Percentiles rank a stretch among this genome's conserved stretches.
These are phyloP conservation scores for Sander vitreus DNA, from an alignment of 2,113 vertebrate genomes.

Conservation along the genomic window DNA sequence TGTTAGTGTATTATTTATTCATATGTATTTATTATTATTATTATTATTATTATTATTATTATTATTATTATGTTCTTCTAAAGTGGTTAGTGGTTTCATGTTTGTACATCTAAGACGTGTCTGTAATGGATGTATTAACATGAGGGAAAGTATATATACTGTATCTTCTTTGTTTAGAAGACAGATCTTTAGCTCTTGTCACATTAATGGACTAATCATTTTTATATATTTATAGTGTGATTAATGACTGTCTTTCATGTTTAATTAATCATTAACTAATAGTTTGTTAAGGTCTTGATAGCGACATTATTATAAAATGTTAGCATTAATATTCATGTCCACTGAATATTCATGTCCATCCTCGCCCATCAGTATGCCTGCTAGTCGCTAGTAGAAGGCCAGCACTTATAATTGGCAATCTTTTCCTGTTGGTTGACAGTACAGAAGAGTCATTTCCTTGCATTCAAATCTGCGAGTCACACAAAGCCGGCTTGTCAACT, in stretches of 20 bases:
- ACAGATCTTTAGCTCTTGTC: slow-evolving; percentile 23
- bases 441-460: slow-evolving; percentile 84
- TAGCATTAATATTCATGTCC: slow-evolving; percentile 76
- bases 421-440: slow-evolving; percentile 85
- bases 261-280: slow-evolving; percentile 75
- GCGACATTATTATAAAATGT: slow-evolving; percentile 69
- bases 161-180: slow-evolving; percentile 26
- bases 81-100: not conserved
- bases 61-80: not conserved
- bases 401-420: slow-evolving; percentile 87
- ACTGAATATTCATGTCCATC: slow-evolving; percentile 82
- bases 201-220: slow-evolving; percentile 44
- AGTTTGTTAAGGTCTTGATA: slow-evolving; percentile 69
- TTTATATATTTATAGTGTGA: slow-evolving; percentile 50
- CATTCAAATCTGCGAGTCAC: slow-evolving; percentile 84
- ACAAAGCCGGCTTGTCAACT: slow-evolving; percentile 85
- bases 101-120: not conserved
- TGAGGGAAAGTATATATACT: not conserved
- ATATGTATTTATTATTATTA: not conserved
- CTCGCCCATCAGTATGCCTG: slow-evolving; percentile 81
- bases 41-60: not conserved
- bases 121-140: not conserved
- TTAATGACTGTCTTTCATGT: slow-evolving; percentile 66
- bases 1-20: not conserved
- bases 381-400: slow-evolving; percentile 78